Conservation (phyloP, 2,888 invertebrate species). For the Tolmerus cingulatus region DNA sequence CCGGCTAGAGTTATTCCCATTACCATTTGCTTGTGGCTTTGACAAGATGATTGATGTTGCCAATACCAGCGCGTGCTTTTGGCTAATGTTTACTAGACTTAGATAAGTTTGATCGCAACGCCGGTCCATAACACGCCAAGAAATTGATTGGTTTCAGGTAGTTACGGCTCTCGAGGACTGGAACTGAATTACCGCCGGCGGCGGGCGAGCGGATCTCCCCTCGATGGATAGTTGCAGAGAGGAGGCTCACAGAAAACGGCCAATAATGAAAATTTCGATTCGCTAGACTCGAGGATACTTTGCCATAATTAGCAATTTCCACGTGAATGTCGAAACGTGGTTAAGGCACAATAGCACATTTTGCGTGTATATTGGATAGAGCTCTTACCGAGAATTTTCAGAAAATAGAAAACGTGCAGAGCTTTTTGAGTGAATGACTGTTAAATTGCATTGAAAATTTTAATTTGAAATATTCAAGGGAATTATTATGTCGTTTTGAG, state of each 20-base stretch:
- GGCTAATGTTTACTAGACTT: constrained; percentile 37
- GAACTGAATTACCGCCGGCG: not conserved
- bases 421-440: not conserved
- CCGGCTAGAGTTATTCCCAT: constrained; percentile 15
- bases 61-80: constrained; percentile 49
- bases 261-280: constrained; percentile 5
- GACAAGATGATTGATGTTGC: constrained; percentile 55
- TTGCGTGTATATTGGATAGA: not conserved
- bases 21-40: constrained; percentile 50
- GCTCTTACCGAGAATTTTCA: not conserved
- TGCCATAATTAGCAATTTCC: constrained; percentile 26
- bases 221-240: not conserved
- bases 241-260: not conserved
- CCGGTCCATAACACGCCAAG: constrained; percentile 22
- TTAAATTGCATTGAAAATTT: not conserved
- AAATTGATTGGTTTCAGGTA: constrained; percentile 39
- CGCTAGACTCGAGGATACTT: not conserved
- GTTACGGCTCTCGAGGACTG: constrained; percentile 20
- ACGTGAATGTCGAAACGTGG: not conserved
- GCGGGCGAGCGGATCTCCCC: not conserved
- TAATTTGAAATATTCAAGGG: not conserved
- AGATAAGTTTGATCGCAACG: not conserved
- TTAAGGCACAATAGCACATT: not conserved
- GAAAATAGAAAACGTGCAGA: not conserved
- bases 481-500: not conserved